Conservation (phyloP, 2,113 vertebrate species). For the Talpa occidentalis region DNA sequence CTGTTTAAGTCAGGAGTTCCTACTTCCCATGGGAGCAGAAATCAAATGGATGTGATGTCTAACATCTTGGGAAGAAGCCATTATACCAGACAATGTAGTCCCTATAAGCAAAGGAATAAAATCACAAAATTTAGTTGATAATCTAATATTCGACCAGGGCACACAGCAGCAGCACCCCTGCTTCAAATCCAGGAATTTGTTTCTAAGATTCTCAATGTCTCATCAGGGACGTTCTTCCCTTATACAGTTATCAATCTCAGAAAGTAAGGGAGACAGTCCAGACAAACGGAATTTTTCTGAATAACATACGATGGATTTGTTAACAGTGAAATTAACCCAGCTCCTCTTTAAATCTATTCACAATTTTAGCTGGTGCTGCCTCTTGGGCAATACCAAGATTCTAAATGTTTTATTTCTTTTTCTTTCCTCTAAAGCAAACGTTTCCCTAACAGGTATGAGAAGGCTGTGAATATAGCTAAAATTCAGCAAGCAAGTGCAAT, state of each 20-base stretch:
- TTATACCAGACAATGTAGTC: background rate
- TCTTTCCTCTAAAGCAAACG: background rate
- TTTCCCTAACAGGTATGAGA: background rate
- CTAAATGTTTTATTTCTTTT: background rate
- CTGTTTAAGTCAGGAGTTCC: background rate
- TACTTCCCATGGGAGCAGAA: background rate
- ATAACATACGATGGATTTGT: background rate
- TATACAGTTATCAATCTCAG: background rate
- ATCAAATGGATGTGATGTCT: background rate
- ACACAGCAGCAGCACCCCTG: accelerated
- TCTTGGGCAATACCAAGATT: background rate
- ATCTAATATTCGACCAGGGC: background rate
- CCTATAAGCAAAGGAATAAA: background rate
- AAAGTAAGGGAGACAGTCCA: background rate
- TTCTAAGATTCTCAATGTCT: background rate
- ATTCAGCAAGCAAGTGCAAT: background rate
- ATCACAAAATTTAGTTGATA: background rate
- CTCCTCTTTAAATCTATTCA: background rate
- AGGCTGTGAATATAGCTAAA: background rate
- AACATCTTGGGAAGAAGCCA: background rate
- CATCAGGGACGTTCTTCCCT: accelerated
- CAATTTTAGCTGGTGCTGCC: background rate
- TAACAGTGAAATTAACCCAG: background rate
- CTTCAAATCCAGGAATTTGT: background rate
- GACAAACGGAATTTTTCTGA: background rate